Conservation (phyloP, 2,113 vertebrate genomes). For the Labeo rohita region DNA sequence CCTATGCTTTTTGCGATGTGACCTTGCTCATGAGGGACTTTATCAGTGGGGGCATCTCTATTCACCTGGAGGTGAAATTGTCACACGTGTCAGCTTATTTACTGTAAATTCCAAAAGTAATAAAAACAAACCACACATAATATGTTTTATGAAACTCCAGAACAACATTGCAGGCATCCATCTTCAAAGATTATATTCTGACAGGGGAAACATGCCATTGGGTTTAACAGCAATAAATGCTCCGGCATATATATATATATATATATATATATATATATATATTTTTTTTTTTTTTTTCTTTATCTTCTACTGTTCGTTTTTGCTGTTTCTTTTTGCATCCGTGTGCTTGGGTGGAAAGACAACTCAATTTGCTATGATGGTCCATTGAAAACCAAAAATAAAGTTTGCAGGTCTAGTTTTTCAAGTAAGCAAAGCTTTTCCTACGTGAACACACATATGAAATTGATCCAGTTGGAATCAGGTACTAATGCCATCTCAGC, state of each 20-base stretch:
- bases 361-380: not conserved
- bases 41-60: slow-evolving; percentile 65
- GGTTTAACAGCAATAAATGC: slow-evolving; percentile 75
- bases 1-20: slow-evolving; percentile 52
- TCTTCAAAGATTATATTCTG: slow-evolving; percentile 63
- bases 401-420: slow-evolving; percentile 5
- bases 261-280: not conserved
- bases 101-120: slow-evolving; percentile 69
- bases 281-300: not conserved
- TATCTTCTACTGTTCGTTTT: not conserved
- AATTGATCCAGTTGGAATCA: slow-evolving; percentile 11
- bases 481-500: not conserved
- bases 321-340: not conserved
- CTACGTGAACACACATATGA: not conserved
- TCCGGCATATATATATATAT: slow-evolving; percentile 56
- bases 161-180: slow-evolving; percentile 63
- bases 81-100: slow-evolving; percentile 68
- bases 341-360: slow-evolving; percentile 10
- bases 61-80: slow-evolving; percentile 70
- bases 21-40: slow-evolving; percentile 64
- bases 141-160: slow-evolving; percentile 62
- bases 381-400: slow-evolving; percentile 45
- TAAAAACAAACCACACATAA: slow-evolving; percentile 68
- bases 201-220: slow-evolving; percentile 53
- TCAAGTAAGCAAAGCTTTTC: not conserved